Percentiles rank a stretch among this genome's conserved stretches.
Evolutionary conservation across 2,888 invertebrate genomes (phyloP).

Genomic region (Stratiomys singularior): DNA sequence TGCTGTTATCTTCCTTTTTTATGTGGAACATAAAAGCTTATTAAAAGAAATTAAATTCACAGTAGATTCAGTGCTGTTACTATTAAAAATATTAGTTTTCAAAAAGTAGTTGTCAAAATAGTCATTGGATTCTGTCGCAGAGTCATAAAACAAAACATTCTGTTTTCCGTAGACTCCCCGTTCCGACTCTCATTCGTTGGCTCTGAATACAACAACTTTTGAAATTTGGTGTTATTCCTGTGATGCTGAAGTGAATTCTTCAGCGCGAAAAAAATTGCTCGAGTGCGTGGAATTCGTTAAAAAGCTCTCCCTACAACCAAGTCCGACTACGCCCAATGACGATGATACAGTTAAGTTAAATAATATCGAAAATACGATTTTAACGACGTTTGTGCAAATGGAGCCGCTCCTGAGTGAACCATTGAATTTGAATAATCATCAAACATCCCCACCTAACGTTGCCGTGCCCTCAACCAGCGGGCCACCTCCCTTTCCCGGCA

Average conservation of each 20-base stretch:
- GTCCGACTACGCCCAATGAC: slow-evolving; percentile 51
- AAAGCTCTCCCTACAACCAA: slow-evolving; percentile 66
- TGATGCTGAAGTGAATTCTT: slow-evolving; percentile 73
- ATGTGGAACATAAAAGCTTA: too few relatives aligned
- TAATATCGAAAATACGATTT: slow-evolving; percentile 58
- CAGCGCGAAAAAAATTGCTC: slow-evolving; percentile 73
- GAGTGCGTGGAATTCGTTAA: slow-evolving; percentile 81
- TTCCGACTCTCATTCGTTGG: slow-evolving; percentile 80
- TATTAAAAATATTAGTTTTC: neutral
- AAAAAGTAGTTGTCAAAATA: slow-evolving; percentile 17
- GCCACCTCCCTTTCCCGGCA: slow-evolving; percentile 58
- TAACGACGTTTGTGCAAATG: slow-evolving; percentile 52
- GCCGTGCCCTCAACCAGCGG: slow-evolving; percentile 35
- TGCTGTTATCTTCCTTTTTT: too few relatives aligned
- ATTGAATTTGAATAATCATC: slow-evolving; percentile 27
- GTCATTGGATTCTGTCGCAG: neutral
- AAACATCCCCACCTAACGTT: neutral
- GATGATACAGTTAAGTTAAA: slow-evolving; percentile 51
- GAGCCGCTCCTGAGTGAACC: slow-evolving; percentile 46
- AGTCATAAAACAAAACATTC: neutral
- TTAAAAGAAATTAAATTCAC: neutral
- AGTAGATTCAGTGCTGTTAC: too few relatives aligned
- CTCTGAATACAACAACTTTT: slow-evolving; percentile 77
- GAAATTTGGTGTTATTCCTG: slow-evolving; percentile 84
- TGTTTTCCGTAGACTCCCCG: slow-evolving; percentile 69